Base-by-base conservation (phyloP, 2,797 vertebrate genomes). In the Mus spretus region DNA sequence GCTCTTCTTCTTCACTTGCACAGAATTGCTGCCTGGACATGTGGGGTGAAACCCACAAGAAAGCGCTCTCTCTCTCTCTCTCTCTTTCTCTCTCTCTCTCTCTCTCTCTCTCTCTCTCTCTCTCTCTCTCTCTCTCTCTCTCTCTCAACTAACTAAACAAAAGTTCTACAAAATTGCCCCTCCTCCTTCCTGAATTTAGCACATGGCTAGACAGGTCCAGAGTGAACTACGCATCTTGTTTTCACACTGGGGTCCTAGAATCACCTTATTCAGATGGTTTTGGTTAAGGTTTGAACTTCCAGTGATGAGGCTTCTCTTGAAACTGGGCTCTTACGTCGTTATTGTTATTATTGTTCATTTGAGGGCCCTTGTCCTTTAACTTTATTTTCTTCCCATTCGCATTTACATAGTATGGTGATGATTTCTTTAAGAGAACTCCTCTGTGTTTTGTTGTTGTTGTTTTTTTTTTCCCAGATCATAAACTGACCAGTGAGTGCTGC, bases 171-270 rank as follows among this genome's bases (percentile, higher is more conserved):
- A 78, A 61, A 67, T 20, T n/a, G 70, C 12, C 55, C 12, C 22
- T 90, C 26, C 3, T 6, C 14, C 13, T 37, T 24, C 22, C n/a
- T 93, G 63, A 88, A 61, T 59, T 87, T 78, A 84, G 24, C 44
- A 65, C 3, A 53, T 20, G 31, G 26, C 55, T 79, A 9, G 50
- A 84, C 50, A 77, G 70, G 63, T 4, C 53, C n/a, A 82, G 24
- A 19, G 26, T 59, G 34, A 53, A 77, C 70, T 17, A 19, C 26
- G 37, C 34, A 13, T 55, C 20, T 44, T 79, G 5, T 72, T 82
- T 93, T 59, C 59, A 84, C 78, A 85, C 26, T 59, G 34, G 34
- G 57, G 82, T 94, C 88, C 65, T n/a, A 80, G 57, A 95, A 75
- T 70, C 34, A 67, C 47, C 19, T 90, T 28, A 4, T 82, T 93